Percentiles rank a stretch among this genome's conserved stretches.
These are phyloP conservation scores for Cephalopholis sonnerati DNA, from an alignment of 2,113 vertebrate genomes.

Conservation along the genomic window DNA sequence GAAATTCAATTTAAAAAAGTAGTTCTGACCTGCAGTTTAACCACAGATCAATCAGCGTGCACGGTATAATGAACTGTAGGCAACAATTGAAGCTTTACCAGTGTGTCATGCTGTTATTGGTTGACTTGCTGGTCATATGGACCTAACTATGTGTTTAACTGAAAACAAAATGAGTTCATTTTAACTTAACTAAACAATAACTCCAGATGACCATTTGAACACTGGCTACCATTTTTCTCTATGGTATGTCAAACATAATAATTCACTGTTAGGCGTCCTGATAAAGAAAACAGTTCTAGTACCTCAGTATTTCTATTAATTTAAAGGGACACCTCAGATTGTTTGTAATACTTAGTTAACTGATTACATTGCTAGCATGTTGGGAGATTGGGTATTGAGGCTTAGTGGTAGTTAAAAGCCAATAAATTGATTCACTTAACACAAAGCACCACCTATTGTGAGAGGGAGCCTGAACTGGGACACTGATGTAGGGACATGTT, in stretches of 20 bases:
- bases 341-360: not conserved
- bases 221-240: no score
- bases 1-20: not conserved
- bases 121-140: no score
- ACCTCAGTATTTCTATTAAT: no score
- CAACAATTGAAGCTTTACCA: no score
- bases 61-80: no score
- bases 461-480: not conserved
- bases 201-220: not conserved
- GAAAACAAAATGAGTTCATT: not conserved
- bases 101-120: no score
- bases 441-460: not conserved
- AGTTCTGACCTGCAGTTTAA: no score
- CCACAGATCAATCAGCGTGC: no score
- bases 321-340: not conserved
- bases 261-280: no score
- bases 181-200: not conserved
- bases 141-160: no score
- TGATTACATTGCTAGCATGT: not conserved
- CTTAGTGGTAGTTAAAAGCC: not conserved
- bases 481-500: not conserved
- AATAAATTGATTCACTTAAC: constrained; percentile 9
- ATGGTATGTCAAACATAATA: no score
- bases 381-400: not conserved
- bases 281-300: no score